Conservation (phyloP, 1,140 invertebrate species). For the Drosophila varians region DNA sequence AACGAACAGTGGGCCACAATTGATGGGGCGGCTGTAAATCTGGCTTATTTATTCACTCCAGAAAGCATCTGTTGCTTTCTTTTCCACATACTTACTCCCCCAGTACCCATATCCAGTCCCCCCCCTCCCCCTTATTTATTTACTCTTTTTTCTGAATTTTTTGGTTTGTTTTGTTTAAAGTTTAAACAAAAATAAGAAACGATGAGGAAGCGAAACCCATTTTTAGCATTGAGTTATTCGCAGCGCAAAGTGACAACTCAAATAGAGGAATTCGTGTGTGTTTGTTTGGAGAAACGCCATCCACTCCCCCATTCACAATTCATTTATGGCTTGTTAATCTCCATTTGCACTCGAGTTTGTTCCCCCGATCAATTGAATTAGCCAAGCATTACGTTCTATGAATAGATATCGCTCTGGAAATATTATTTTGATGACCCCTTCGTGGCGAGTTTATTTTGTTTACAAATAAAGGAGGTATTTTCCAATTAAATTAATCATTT, state of each 20-base stretch:
- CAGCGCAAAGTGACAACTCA: slow-evolving; percentile 18
- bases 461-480: background rate
- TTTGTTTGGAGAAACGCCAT: too few relatives aligned
- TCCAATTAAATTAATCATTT: too few relatives aligned
- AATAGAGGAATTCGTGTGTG: background rate
- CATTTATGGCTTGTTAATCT: slow-evolving; percentile 42
- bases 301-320: background rate
- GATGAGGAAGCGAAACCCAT: slow-evolving; percentile 31
- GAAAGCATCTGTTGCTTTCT: slow-evolving; percentile 27
- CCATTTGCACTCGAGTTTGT: slow-evolving; percentile 33
- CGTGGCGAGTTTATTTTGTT: background rate
- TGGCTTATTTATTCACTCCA: slow-evolving; percentile 16
- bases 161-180: background rate
- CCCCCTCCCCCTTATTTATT: background rate
- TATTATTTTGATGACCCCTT: background rate
- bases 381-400: slow-evolving; percentile 5
- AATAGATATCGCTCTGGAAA: slow-evolving; percentile 34
- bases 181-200: background rate
- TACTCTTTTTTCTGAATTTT: too few relatives aligned
- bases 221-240: slow-evolving; percentile 24
- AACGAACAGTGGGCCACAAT: background rate
- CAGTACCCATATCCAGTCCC: too few relatives aligned
- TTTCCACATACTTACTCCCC: background rate
- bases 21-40: slow-evolving; percentile 2
- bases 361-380: slow-evolving; percentile 34